phyloP scores from a whole-genome alignment of 2,797 vertebrate species.

The Sebastes ruberrimus region DNA sequence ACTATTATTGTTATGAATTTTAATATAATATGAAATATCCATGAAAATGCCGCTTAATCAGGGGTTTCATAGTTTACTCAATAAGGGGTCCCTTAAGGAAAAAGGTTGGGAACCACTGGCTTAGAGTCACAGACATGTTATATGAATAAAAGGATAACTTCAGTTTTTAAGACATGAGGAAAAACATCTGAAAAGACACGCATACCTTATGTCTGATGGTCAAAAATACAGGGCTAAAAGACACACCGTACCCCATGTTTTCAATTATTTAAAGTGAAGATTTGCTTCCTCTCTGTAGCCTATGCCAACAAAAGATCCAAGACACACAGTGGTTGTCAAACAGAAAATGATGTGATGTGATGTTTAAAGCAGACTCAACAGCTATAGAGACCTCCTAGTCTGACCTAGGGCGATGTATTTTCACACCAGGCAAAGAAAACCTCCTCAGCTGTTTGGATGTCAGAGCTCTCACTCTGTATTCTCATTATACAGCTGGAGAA shows the following conservation, averaged over 20 bases:
- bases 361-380: conserved; percentile 25
- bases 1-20: no score
- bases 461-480: conserved; percentile 41
- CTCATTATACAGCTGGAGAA: conserved; percentile 27
- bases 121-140: neutral
- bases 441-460: conserved; percentile 31
- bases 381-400: conserved; percentile 17
- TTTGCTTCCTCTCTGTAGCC: conserved; percentile 11
- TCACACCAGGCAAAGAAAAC: conserved; percentile 45
- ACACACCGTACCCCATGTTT: neutral
- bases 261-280: conserved; percentile 18
- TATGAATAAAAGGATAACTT: neutral
- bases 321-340: conserved; percentile 37
- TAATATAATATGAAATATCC: no score
- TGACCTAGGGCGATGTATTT: conserved; percentile 45
- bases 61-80: no score
- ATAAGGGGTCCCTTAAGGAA: no score
- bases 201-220: neutral
- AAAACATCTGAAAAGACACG: neutral
- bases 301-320: conserved; percentile 19
- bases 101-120: no score
- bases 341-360: conserved; percentile 34
- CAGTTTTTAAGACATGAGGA: neutral
- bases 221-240: neutral
- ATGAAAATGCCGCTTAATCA: no score